A percentile compares a stretch with the other conserved stretches of the same genome.
Evolutionary conservation across 2,113 vertebrate species (phyloP).

Genomic region (Psilopsiagon aymara): DNA sequence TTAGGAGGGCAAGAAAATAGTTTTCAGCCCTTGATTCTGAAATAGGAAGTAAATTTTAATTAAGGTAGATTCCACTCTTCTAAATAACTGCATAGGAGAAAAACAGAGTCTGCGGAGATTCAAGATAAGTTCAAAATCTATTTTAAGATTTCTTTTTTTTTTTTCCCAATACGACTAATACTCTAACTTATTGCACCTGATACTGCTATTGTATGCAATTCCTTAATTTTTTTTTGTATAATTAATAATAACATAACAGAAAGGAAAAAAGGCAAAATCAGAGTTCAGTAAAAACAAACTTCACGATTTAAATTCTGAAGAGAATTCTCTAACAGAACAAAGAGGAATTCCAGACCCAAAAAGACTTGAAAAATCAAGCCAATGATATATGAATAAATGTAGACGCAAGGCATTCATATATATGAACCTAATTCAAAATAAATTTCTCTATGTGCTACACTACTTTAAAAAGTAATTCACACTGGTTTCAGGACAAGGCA

Average conservation of each 20-base stretch:
- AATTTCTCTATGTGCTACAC: not conserved
- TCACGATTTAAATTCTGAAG: not conserved
- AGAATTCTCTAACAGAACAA: not conserved
- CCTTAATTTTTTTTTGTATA: not conserved
- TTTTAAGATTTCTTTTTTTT: not conserved
- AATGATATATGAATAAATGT: not conserved
- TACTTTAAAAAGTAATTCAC: not conserved
- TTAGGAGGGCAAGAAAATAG: constrained; percentile 10
- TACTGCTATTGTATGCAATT: not conserved
- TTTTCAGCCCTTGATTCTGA: constrained; percentile 43
- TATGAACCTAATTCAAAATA: not conserved
- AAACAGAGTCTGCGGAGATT: not conserved
- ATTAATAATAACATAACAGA: not conserved
- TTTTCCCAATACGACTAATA: not conserved
- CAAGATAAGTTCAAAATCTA: not conserved
- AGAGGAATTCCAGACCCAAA: not conserved
- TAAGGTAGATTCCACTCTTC: not conserved
- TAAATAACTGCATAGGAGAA: constrained; percentile 7
- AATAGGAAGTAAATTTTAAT: constrained; percentile 53
- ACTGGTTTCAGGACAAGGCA: not conserved
- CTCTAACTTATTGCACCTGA: not conserved
- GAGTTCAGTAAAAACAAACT: not conserved
- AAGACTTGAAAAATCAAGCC: not conserved
- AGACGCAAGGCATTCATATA: not conserved
- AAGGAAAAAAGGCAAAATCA: not conserved